Conservation (phyloP, 1,140 invertebrate genomes). For the Cotesia glomerata region DNA sequence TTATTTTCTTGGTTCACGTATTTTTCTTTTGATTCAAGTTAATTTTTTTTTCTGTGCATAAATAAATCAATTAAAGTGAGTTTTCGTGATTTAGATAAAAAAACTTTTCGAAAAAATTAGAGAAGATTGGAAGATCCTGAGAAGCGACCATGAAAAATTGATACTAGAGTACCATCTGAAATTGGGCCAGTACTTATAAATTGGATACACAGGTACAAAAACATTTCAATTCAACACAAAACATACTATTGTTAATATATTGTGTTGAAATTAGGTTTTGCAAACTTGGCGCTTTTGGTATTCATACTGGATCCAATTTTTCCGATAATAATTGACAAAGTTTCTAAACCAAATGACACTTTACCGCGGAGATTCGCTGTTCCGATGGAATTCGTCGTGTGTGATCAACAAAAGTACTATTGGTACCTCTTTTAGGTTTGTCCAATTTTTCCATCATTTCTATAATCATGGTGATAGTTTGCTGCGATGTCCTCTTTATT, state of each 20-base stretch:
- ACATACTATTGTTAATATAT: too few species aligned
- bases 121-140: neutral
- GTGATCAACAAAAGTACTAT: slow-evolving; percentile 24
- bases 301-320: slow-evolving; percentile 12
- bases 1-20: too few species aligned
- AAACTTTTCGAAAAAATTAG: neutral
- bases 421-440: neutral
- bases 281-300: neutral
- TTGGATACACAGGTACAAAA: neutral
- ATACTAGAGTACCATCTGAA: neutral
- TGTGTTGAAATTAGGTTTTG: too few species aligned
- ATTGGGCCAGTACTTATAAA: neutral
- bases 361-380: neutral
- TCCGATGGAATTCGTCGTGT: slow-evolving; percentile 5
- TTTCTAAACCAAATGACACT: neutral
- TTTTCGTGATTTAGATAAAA: neutral
- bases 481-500: slow-evolving; percentile 6
- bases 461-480: neutral
- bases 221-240: neutral
- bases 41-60: too few species aligned
- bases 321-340: neutral
- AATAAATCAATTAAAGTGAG: too few species aligned
- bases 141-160: neutral
- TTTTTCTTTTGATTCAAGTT: too few species aligned
- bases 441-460: neutral